phyloP scores from a whole-genome alignment of 2,113 vertebrate species.

The Silurus glanis region DNA sequence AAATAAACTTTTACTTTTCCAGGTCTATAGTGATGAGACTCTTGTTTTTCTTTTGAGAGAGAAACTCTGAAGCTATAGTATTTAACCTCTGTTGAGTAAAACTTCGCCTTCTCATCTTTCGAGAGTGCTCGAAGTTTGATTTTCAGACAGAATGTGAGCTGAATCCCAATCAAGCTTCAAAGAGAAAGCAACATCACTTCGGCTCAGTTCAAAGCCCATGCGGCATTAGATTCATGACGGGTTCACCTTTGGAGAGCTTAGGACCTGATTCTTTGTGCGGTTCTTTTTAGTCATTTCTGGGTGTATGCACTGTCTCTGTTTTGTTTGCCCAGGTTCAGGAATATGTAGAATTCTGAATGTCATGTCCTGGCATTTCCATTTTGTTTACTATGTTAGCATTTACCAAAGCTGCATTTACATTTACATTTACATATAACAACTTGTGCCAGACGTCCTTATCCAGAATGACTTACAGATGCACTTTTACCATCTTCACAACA shows the following conservation, averaged over 20 bases:
- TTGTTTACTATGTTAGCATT: constrained; percentile 10
- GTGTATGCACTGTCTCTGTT: neutral
- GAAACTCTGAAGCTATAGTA: too few relatives aligned
- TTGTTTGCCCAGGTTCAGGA: neutral
- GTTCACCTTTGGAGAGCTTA: constrained; percentile 8
- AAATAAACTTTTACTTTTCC: neutral
- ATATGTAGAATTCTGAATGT: neutral
- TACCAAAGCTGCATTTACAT: constrained; percentile 13
- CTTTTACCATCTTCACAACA: neutral
- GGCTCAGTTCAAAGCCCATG: constrained; percentile 48
- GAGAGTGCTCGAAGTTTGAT: constrained; percentile 43
- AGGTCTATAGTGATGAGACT: neutral
- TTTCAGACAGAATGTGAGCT: constrained; percentile 57
- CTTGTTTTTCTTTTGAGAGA: neutral
- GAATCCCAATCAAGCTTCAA: constrained; percentile 70
- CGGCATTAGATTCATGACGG: neutral
- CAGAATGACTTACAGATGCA: neutral
- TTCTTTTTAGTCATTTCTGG: neutral
- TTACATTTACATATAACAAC: constrained; percentile 5
- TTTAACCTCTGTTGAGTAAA: constrained; percentile 55
- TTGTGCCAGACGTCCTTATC: neutral
- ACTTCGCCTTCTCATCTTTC: constrained; percentile 36
- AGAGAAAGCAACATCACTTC: constrained; percentile 52
- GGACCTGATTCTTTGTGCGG: neutral
- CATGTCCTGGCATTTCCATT: constrained; percentile 26